Percentiles rank a stretch among this genome's conserved stretches.
These are phyloP conservation scores for Ferdinandea cuprea DNA, from an alignment of 2,888 invertebrate species.

Conservation along the genomic window DNA sequence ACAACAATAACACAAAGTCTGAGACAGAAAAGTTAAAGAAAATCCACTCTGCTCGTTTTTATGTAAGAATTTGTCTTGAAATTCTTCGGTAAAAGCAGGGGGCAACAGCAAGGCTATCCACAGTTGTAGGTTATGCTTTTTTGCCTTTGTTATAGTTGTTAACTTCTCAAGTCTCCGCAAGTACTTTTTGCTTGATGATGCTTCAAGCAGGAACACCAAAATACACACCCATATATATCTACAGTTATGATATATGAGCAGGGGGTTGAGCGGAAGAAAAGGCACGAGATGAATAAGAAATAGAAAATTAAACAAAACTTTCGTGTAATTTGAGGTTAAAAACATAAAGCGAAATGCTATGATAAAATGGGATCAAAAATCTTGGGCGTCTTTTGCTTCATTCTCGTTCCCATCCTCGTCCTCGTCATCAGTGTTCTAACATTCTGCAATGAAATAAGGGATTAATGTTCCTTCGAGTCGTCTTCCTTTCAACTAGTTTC, in stretches of 20 bases:
- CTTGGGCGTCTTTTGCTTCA: not conserved
- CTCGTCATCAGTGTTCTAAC: too few relatives aligned
- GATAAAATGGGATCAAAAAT: constrained; percentile 23
- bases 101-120: not conserved
- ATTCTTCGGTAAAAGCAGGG: constrained; percentile 30
- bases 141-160: constrained; percentile 16
- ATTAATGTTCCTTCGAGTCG: constrained; percentile 47
- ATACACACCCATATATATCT: too few relatives aligned
- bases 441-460: constrained; percentile 29
- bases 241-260: constrained; percentile 5
- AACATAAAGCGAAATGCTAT: constrained; percentile 31
- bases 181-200: constrained; percentile 40
- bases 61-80: too few relatives aligned
- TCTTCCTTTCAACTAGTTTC: constrained; percentile 13
- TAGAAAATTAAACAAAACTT: constrained; percentile 55
- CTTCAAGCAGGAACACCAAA: constrained; percentile 22
- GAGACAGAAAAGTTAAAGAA: not conserved
- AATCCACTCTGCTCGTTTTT: not conserved
- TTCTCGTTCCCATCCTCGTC: too few relatives aligned
- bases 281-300: constrained; percentile 1
- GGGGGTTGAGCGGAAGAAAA: not conserved
- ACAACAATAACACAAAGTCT: constrained; percentile 5
- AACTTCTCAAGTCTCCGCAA: constrained; percentile 61
- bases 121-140: constrained; percentile 27
- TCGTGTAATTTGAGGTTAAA: constrained; percentile 63